Evolutionary conservation across 2,888 invertebrate genomes (phyloP), one percentile per base, ranked within the genome.

Genomic region (Stenchaetothrips biformis): DNA sequence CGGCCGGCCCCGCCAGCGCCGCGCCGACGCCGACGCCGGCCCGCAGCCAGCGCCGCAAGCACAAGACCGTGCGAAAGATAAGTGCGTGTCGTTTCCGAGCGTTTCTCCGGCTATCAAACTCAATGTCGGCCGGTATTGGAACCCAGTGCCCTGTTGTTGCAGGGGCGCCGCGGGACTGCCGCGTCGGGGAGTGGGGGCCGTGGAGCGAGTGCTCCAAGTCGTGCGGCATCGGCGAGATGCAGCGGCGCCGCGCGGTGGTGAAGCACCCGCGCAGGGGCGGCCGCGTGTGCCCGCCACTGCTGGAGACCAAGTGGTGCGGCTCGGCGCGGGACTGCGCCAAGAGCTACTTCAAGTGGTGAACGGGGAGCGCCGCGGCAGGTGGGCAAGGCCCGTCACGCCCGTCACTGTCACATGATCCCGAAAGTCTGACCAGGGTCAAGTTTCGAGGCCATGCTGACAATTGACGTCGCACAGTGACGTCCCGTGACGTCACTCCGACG

Each of bases 251-350:
- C 82, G 91, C 92, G 84, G 91, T 97, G 81, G 87, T 93, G 83
- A 92, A 93, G 84, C 92, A 93, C 84, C 92, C 94, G 80, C 89
- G 94, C 82, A 90, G 94, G 18, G 95, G 95, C 18, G 97, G 97
- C 13, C 89, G 91, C 48, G 90, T 92, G 8, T 97, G 97, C 88
- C 95, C 95, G 8, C 93, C 95, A 16, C 90, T 96, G 80, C 90
- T 92, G 83, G 94, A 95, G 85, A 94, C 94, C 25, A 92, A 94
- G 85, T 96, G 96, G 95, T 96, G 96, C 86, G 95, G 95, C 82
- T 89, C 90, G 83, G 91, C 91, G 82, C 93, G 93, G 86, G 89
- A 74, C 67, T 74, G 90, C 85, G 88, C 79, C 78, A 84, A 89
- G 85, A 88, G 87, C 84, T 91, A 91, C 87, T 92, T 92, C 87